Base-by-base conservation (phyloP, 2,888 invertebrate species). In the Thereva nobilitata region DNA sequence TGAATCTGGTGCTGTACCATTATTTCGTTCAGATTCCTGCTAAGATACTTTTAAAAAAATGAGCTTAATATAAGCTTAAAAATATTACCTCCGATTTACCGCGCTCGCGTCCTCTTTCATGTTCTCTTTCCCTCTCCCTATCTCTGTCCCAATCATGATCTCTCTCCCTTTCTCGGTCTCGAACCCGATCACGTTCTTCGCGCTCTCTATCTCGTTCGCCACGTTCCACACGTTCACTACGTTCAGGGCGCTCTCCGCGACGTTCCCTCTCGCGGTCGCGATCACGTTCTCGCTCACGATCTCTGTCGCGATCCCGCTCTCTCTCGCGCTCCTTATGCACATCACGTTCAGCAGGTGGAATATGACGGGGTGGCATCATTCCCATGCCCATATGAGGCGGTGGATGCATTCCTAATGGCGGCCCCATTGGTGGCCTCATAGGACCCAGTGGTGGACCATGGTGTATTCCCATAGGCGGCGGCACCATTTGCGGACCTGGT, bases 401-500 rank as follows among this genome's bases (percentile, higher is more conserved):
- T 5, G 79, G 80, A 4, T 79, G 79, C 74, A 79, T 73, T 63
- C 77, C 73, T 34, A 42, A 61, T 1, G 59, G 67, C 44, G 68
- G 73, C 49, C 79, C 80, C 69, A 80, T 73, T 12, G 77, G 77
- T 1, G 71, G 76, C 68, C 78, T 79, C 56, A 80, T 77, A 37
- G 78, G 76, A 55, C 77, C 77, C 67, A 80, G 71, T 4, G 78
- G 77, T 5, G 72, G 78, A 6, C 68, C 70, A 4, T 53, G 67
- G 52, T 57, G 66, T 56, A 64, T 65, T 5, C 78, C 78, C 71
- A 82, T 74, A 10, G 78, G 76, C 0, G 75, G 79, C 45, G 79
- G 76, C 64, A 73, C 75, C 68, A 76, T 77, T 42, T 71, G 75
- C 4, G 86, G 85, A 0, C 87, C 88, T 0, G 88, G 88, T 1